Evolutionary conservation across 2,113 vertebrate species (phyloP), one percentile per base, ranked within the genome.

Genomic region (Anolis sagrei): DNA sequence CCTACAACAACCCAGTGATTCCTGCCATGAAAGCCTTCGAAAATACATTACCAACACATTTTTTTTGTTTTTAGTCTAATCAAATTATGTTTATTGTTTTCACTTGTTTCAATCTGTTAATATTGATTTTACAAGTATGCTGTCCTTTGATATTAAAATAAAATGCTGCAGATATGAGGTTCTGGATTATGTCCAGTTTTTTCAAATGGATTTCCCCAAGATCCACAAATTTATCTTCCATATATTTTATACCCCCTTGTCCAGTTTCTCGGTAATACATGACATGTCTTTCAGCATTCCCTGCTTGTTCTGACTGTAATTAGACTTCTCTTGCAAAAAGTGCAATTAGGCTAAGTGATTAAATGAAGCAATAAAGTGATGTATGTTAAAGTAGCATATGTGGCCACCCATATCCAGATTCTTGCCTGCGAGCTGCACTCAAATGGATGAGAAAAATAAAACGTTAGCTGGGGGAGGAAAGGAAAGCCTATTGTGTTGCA

Each of bases 271-370:
- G 68, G 36, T 44, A 83, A 64, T 83, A 27, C 72, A 77, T 79
- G 54, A 39, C 73, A 70, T 79, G 54, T 64, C 78, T 68, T 81
- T 84, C 79, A 85, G 66, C 85, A 88, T 70, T 36, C 18, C 34
- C 19, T 82, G 25, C 54, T 21, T 76, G n/a, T 78, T 54, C 79
- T 72, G 75, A 48, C n/a, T 62, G 54, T 69, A 64, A 85, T 91
- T 83, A 61, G 79, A 70, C 8, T 23, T 64, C 48, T 36, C 81
- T 83, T n/a, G 48, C 18, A 80, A 80, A 86, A 73, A 72, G 70
- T 70, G 36, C 86, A 88, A 84, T 81, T 82, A 75, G 61, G 64
- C 19, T 79, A 77, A 88, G 70, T 78, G 48, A 68, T 78, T 78
- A 85, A 72, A 83, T 72, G 64, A 58, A 89, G 74, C 34, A 61